These are phyloP conservation scores for Agrotis segetum DNA, from an alignment of 2,888 invertebrate genomes.

Conservation along the genomic window DNA sequence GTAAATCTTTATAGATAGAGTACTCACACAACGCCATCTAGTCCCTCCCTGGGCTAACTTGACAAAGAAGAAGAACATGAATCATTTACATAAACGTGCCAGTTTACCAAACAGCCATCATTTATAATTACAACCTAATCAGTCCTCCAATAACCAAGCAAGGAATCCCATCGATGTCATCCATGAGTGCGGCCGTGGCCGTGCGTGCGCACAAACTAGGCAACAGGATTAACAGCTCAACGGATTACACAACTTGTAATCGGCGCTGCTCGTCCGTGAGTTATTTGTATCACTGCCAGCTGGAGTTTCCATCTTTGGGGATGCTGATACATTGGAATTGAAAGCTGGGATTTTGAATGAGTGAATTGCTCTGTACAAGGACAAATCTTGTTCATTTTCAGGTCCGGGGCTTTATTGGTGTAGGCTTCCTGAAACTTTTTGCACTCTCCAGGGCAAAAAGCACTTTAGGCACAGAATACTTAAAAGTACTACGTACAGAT, in stretches of 20 bases:
- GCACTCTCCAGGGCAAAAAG: too few relatives aligned
- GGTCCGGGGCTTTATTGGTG: too few relatives aligned
- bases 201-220: slow-evolving; percentile 57
- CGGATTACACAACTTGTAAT: slow-evolving; percentile 60
- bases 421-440: too few relatives aligned
- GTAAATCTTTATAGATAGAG: too few relatives aligned
- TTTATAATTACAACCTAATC: slow-evolving; percentile 8
- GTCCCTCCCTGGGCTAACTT: too few relatives aligned
- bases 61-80: too few relatives aligned
- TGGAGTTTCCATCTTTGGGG: slow-evolving; percentile 28
- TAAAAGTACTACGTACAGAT: too few relatives aligned
- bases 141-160: slow-evolving; percentile 17
- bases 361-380: background rate
- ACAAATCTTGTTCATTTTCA: too few relatives aligned
- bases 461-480: too few relatives aligned
- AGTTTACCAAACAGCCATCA: background rate
- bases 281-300: slow-evolving; percentile 41
- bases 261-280: slow-evolving; percentile 40
- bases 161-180: slow-evolving; percentile 26
- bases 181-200: slow-evolving; percentile 17
- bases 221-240: slow-evolving; percentile 58
- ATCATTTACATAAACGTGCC: too few relatives aligned
- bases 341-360: slow-evolving; percentile 21
- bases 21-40: too few relatives aligned
- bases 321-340: slow-evolving; percentile 28